phyloP scores from a whole-genome alignment of 2,888 invertebrate genomes.

The Panopea generosa region DNA sequence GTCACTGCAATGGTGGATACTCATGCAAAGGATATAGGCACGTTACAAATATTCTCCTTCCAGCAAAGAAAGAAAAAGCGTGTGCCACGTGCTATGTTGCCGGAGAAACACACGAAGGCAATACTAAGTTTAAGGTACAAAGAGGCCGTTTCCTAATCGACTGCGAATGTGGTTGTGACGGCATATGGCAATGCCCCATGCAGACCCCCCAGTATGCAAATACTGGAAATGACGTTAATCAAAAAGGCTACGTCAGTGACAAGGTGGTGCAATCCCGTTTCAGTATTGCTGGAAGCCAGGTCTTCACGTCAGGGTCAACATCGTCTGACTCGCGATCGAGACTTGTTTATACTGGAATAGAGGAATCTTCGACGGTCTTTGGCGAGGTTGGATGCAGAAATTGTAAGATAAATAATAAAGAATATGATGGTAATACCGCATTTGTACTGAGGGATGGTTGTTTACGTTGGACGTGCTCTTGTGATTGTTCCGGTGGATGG shows the following conservation, averaged over 20 bases:
- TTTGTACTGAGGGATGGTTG: slow-evolving; percentile 74
- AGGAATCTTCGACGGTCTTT: slow-evolving; percentile 58
- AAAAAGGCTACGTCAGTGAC: neutral
- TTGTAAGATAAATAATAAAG: slow-evolving; percentile 59
- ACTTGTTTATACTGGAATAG: slow-evolving; percentile 55
- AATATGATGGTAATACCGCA: slow-evolving; percentile 62
- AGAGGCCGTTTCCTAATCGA: slow-evolving; percentile 69
- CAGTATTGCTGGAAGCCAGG: slow-evolving; percentile 53
- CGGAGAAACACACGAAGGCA: slow-evolving; percentile 63
- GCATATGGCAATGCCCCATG: slow-evolving; percentile 75
- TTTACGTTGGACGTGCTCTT: slow-evolving; percentile 74
- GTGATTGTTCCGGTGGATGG: slow-evolving; percentile 74
- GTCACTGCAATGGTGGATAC: slow-evolving; percentile 74
- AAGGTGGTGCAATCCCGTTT: slow-evolving; percentile 4
- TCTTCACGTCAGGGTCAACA: slow-evolving; percentile 19
- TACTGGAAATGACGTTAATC: neutral
- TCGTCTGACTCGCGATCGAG: slow-evolving; percentile 15
- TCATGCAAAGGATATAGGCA: slow-evolving; percentile 51
- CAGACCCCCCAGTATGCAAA: slow-evolving; percentile 39
- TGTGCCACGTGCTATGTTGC: slow-evolving; percentile 70
- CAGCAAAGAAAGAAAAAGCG: slow-evolving; percentile 46
- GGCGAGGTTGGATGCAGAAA: slow-evolving; percentile 47
- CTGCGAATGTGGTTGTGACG: slow-evolving; percentile 77
- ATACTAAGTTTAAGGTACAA: slow-evolving; percentile 67
- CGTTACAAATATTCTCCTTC: slow-evolving; percentile 46